Base-by-base conservation (phyloP, 2,888 invertebrate species). In the Eugnorisma glareosa region DNA sequence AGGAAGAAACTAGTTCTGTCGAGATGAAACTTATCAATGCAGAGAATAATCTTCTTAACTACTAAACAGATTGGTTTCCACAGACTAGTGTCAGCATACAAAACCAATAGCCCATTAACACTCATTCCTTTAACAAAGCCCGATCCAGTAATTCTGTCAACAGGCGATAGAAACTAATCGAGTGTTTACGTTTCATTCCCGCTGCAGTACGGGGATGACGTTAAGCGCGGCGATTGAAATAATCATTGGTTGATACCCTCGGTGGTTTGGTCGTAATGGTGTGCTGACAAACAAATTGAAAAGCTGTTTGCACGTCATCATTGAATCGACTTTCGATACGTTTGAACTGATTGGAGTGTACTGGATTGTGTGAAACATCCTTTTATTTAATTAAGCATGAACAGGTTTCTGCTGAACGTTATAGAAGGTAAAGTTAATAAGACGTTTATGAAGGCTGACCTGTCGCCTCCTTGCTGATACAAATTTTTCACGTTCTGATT, bases 271-370 rank as follows among this genome's bases (percentile, higher is more conserved):
- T 67, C 66, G 51, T 83, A 86, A 83, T 83, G 68, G 40, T 37
- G 76, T 73, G 88, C 73, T 85, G 88, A 87, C 89, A 87, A 85
- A 87, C 82, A 82, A 82, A 89, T 83, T 79, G 86, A 77, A 72
- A 57, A 75, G 18, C 75, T 88, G 89, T 90, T 89, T 84, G 82
- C 86, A 86, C 75, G 63, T 83, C 79, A 85, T 89, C 83, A 90
- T 90, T 90, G 85, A 85, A 77, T 80, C 79, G 77, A 81, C 82
- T 88, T 89, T 84, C 75, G 63, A 59, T 78, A 77, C 75, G 79
- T 79, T 74, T 79, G 69, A 84, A 78, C 48, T 24, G 72, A 72
- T 74, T 35, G 40, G 59, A 57, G 24, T 61, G 59, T 18, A 35
- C 57, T 71, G n/a, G n/a, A 66, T 59, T 54, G 45, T 64, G n/a